Evolutionary conservation across 2,888 invertebrate genomes (phyloP), one percentile per base, ranked within the genome.

Genomic region (Sussaba pulchella): DNA sequence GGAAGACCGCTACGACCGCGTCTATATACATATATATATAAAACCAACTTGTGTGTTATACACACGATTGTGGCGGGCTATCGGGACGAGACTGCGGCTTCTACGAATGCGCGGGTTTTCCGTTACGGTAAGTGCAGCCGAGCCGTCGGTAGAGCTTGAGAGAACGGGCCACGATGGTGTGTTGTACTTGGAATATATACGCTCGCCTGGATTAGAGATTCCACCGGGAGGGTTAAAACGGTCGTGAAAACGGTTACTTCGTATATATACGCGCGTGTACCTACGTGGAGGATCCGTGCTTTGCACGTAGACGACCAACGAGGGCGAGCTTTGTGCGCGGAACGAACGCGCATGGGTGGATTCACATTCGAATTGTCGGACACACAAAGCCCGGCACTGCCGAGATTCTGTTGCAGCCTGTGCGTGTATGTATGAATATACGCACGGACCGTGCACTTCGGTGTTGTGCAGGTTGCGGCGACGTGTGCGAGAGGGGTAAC

Each of bases 171-270:
- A 31, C 31, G 31, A 57, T 71, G 64, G 75, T 72, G 64, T 64
- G 61, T 61, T 63, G 57, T 64, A 77, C 47, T 73, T 63, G 77
- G 81, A 81, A 77, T 81, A 81, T 81, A 81, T 71, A 76, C 66
- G 39, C 70, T 47, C 21, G 67, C 72, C 72, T 80, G 76, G 81
- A 81, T 81, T 81, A 81, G 81, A 77, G 81, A 81, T 81, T 77
- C 81, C 81, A 69, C 57, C n/a, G 19, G 17, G 81, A 77, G 81
- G 81, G 81, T 81, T 81, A 81, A 81, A 81, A 81, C 73, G 81
- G 72, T 81, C 76, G 72, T 81, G 76, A 63, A 64, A 77, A 81
- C 57, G 76, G 76, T 69, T 67, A 80, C 72, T 76, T 14, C 31
- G 26, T 26, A 47, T 26, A 14, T 64, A n/a, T 19, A 6, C 26